Evolutionary conservation across 2,113 vertebrate genomes (phyloP), one percentile per base, ranked within the genome.

Genomic region (Oryzias javanicus): DNA sequence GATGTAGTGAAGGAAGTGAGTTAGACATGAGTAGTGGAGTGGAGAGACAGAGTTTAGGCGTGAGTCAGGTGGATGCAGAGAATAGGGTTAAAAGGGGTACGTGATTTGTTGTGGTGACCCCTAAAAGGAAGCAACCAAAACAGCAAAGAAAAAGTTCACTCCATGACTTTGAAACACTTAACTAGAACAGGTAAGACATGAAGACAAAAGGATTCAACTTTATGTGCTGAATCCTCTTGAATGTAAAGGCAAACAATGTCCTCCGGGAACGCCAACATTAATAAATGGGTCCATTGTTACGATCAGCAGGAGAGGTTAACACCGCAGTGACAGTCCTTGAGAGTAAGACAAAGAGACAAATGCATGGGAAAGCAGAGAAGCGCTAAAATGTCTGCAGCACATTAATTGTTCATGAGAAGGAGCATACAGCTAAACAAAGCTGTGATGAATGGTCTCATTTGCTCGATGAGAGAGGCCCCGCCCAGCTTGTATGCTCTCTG

Each of bases 371-470:
- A 78, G 72, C 57, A 76, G 77, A 77, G 60, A 65, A 51, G 69
- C 64, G 53, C 60, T 73, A 55, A 67, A 85, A 81, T 77, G 70
- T 76, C 79, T 74, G 82, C 82, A 88, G 79, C 71, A 76, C 84
- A 89, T 91, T 91, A 85, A 91, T 89, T 91, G 91, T 87, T 89
- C 72, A 83, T 83, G 90, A 89, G 89, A 89, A 90, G 89, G 72
- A 76, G 82, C 80, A 81, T 65, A 72, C 64, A 75, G 74, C 85
- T 89, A 91, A 89, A 90, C 78, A 82, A 59, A 83, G 84, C 41
- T 18, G 80, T 92, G 91, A 93, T 89, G 89, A 92, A 93, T 89
- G 65, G 66, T 89, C 89, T 91, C 85, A 89, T 92, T 92, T 93
- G 88, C 90, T 82, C 72, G 56, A 79, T 59, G 64, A 83, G 79